Base-by-base conservation (phyloP, 2,113 vertebrate species). In the Cottus gobio region DNA sequence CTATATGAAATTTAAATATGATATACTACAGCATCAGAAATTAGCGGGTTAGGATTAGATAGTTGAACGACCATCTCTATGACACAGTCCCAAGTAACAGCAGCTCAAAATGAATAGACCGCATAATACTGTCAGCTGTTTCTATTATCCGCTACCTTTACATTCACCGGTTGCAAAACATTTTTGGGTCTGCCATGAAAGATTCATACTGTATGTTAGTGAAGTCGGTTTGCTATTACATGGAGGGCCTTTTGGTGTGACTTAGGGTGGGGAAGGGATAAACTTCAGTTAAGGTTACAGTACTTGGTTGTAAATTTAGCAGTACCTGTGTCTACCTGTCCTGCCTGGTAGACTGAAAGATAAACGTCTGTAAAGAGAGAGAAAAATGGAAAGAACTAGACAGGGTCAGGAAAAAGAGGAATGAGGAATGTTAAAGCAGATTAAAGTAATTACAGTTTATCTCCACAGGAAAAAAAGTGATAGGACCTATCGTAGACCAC, bases 321-420 rank as follows among this genome's bases (percentile, higher is more conserved):
- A 98, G 97, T 99, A 99, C 98, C 98, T 99, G 96, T 96, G 95
- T 99, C 97, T 99, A 99, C 97, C 98, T 99, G 97, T 99, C 98
- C 97, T 99, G 98, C 95, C 98, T 99, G 97, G 98, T 97, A 97
- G 97, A 99, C 96, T 99, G 98, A 99, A 99, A 99, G 98, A 99
- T 98, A 99, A 99, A 99, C 93, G 95, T 99, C 98, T 99, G 97
- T 92, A 99, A 94, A 98, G 95, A 99, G 97, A 99, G 96, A 99
- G 96, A 97, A 98, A 96, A 98, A 98, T 93, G 97, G 95, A 98
- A 97, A 98, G 96, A 97, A 96, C 97, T 97, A 96, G 96, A 97
- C 95, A 97, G 96, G 96, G 97, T 98, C 97, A 98, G 95, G 95
- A 96, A 91, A 95, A 96, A 96, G 95, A 95, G 92, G 96, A 97